Evolutionary conservation across 2,113 vertebrate genomes (phyloP).

Genomic region (Coreoperca whiteheadi): DNA sequence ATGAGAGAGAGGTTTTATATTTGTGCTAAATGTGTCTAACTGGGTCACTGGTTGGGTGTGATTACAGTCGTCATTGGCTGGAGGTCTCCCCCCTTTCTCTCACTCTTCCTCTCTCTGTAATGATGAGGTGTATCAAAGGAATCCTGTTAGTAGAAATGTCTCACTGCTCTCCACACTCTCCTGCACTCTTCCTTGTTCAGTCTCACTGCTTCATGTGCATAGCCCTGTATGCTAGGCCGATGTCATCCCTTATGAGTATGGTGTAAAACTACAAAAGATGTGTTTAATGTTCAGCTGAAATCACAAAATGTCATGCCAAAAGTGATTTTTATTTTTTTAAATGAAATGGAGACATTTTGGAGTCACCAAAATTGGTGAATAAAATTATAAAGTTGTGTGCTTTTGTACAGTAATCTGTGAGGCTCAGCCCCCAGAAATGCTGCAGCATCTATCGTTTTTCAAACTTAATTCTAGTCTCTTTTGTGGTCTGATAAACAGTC

Average conservation of each 20-base stretch:
- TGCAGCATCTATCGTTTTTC: too few species aligned
- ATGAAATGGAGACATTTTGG: neutral
- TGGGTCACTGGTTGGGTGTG: constrained; percentile 76
- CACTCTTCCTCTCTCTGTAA: constrained; percentile 22
- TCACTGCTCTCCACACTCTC: constrained; percentile 63
- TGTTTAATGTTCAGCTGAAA: neutral
- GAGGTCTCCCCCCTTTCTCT: constrained; percentile 53
- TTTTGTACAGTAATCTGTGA: too few species aligned
- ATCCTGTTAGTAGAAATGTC: constrained; percentile 69
- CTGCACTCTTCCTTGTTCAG: constrained; percentile 16
- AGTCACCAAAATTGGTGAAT: too few species aligned
- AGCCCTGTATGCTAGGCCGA: neutral
- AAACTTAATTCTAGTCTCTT: too few species aligned
- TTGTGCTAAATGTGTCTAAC: constrained; percentile 68
- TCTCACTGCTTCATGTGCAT: neutral
- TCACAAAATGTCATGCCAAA: neutral
- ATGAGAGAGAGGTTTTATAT: neutral
- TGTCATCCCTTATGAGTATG: neutral
- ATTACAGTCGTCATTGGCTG: constrained; percentile 70
- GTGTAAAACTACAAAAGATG: neutral
- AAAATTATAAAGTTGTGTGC: too few species aligned
- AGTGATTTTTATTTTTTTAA: neutral
- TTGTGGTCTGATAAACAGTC: too few species aligned
- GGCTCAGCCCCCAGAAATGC: too few species aligned
- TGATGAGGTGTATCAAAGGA: constrained; percentile 71